phyloP scores from a whole-genome alignment of 2,888 invertebrate genomes.

The Polyommatus icarus region DNA sequence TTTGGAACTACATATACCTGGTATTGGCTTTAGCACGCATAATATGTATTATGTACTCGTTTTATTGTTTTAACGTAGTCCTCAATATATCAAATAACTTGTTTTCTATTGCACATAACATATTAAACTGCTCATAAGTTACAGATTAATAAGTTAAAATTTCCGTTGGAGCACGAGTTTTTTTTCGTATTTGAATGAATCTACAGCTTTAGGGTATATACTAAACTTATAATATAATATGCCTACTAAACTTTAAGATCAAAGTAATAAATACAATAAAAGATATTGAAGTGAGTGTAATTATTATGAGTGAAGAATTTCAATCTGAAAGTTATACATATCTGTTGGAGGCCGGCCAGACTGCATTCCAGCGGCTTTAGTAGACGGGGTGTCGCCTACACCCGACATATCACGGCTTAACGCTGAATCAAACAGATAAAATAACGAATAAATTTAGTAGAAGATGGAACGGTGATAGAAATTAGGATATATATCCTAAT shows the following conservation, averaged over 20 bases:
- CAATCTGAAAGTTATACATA: constrained; percentile 19
- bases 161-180: too few relatives aligned
- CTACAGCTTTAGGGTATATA: too few relatives aligned
- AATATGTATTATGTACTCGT: too few relatives aligned
- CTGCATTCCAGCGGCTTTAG: constrained; percentile 57
- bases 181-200: too few relatives aligned
- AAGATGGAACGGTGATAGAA: neutral
- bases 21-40: too few relatives aligned
- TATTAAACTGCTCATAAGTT: too few relatives aligned
- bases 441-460: neutral
- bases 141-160: too few relatives aligned
- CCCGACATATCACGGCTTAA: constrained; percentile 27
- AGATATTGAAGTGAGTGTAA: neutral
- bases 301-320: constrained; percentile 1
- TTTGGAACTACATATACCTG: too few relatives aligned
- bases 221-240: neutral
- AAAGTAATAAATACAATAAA: constrained; percentile 6
- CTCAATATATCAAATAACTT: too few relatives aligned
- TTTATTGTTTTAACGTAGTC: neutral
- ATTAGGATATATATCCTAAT: neutral
- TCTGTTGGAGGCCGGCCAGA: constrained; percentile 41
- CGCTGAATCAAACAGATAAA: constrained; percentile 36
- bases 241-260: neutral
- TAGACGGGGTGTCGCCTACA: constrained; percentile 65
- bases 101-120: too few relatives aligned